Evolutionary conservation across 2,888 invertebrate genomes (phyloP).

Genomic region (Megamerina dolium): DNA sequence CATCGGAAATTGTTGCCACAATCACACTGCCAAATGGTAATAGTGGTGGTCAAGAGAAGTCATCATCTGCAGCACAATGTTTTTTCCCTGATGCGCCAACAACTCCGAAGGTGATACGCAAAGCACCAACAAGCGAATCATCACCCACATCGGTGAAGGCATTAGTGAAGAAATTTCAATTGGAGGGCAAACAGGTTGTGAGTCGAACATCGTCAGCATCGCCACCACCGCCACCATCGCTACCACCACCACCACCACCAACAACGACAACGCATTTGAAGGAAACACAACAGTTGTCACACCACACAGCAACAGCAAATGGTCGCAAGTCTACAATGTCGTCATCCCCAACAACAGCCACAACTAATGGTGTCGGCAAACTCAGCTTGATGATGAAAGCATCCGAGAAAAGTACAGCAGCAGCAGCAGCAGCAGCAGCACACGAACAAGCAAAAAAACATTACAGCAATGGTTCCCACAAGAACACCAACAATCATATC

Average conservation of each 20-base stretch:
- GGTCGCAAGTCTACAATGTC: constrained; percentile 4
- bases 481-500: constrained; percentile 17
- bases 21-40: constrained; percentile 21
- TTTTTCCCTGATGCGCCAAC: constrained; percentile 61
- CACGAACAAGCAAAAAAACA: constrained; percentile 15
- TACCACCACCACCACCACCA: constrained; percentile 20
- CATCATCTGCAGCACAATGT: constrained; percentile 27
- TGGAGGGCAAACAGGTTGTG: no score
- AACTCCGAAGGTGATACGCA: constrained; percentile 62
- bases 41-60: constrained; percentile 22
- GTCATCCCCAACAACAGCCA: constrained; percentile 13
- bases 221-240: constrained; percentile 6
- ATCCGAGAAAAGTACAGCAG: constrained; percentile 17
- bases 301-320: no score
- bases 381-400: neutral
- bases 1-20: constrained; percentile 17
- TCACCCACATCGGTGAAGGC: constrained; percentile 50
- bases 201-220: constrained; percentile 18
- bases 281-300: no score
- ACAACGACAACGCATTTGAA: no score
- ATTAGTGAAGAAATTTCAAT: constrained; percentile 48
- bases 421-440: constrained; percentile 16
- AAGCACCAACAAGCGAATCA: constrained; percentile 55
- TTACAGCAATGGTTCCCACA: constrained; percentile 7
- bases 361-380: constrained; percentile 16